Conservation (phyloP, 2,113 vertebrate species). For the Andinoacara biseriatus region DNA sequence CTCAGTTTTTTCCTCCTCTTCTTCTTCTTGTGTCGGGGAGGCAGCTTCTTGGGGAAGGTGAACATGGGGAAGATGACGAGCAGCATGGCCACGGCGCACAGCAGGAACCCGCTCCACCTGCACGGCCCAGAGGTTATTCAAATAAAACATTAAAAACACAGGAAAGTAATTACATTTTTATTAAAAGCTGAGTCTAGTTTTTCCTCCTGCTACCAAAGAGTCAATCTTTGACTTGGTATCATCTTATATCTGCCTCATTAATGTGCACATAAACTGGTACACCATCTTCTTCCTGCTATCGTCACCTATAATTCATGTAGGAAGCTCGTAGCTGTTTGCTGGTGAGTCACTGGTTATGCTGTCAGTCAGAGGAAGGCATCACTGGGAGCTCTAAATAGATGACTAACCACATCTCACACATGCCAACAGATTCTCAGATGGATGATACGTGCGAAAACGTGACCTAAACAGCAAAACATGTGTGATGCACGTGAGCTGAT, state of each 20-base stretch:
- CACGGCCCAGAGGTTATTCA: background rate
- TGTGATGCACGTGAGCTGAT: background rate
- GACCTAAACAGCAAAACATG: background rate
- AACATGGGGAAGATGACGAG: constrained; percentile 99
- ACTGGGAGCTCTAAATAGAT: constrained; percentile 21
- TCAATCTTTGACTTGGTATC: background rate
- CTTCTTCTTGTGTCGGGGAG: constrained; percentile 94
- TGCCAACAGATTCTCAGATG: background rate
- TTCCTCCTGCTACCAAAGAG: background rate
- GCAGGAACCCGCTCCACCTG: constrained; percentile 99
- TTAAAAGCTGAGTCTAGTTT: fast-evolving
- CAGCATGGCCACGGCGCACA: constrained; percentile 96
- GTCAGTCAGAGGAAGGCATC: constrained; percentile 18
- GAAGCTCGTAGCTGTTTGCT: background rate
- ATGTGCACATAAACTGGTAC: background rate
- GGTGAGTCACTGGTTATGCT: constrained; percentile 36
- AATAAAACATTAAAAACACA: background rate
- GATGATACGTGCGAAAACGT: background rate
- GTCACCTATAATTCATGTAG: constrained; percentile 31
- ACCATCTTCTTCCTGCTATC: constrained; percentile 17
- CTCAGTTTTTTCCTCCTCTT: constrained; percentile 89
- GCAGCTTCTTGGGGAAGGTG: constrained; percentile 98
- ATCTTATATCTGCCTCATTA: background rate
- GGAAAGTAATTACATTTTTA: background rate
- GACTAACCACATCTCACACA: constrained; percentile 13